Percentiles rank a stretch among this genome's conserved stretches.
Conservation (phyloP, 37 sponge, comb jelly and placozoan genomes). For the Bolinopsis microptera region DNA sequence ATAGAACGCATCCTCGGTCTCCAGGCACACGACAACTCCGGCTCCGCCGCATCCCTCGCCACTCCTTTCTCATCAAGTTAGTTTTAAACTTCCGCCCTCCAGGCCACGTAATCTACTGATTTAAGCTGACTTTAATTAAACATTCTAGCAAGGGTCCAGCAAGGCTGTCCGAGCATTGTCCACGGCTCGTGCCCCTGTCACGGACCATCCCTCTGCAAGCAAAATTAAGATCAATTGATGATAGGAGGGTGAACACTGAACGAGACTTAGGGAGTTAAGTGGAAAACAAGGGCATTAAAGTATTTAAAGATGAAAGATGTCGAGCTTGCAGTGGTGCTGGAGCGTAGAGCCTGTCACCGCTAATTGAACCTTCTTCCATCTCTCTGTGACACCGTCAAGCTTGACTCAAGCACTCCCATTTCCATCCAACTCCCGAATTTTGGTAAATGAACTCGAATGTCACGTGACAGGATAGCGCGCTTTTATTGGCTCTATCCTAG, state of each 20-base stretch:
- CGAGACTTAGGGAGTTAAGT: no score
- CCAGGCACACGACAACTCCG: background rate
- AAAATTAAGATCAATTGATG: background rate
- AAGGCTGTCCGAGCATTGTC: background rate
- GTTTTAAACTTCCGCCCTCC: background rate
- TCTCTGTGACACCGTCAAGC: background rate
- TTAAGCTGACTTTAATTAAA: background rate
- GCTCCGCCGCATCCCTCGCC: background rate
- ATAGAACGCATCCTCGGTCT: conserved; percentile 31
- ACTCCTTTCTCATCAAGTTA: background rate
- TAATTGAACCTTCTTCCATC: conserved; percentile 12
- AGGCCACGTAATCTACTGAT: background rate
- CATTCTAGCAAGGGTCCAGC: background rate
- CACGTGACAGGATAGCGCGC: conserved; percentile 1
- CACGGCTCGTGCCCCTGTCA: background rate
- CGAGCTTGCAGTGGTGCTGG: background rate
- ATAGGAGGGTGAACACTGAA: no score
- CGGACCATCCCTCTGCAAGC: background rate
- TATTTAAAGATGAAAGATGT: background rate
- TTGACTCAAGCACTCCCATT: background rate
- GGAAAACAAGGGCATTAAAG: background rate
- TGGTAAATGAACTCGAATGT: background rate
- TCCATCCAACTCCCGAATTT: background rate
- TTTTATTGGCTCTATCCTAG: background rate
- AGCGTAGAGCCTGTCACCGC: background rate